Evolutionary conservation across 1,140 invertebrate genomes (phyloP).

Genomic region (Ceratitis capitata): DNA sequence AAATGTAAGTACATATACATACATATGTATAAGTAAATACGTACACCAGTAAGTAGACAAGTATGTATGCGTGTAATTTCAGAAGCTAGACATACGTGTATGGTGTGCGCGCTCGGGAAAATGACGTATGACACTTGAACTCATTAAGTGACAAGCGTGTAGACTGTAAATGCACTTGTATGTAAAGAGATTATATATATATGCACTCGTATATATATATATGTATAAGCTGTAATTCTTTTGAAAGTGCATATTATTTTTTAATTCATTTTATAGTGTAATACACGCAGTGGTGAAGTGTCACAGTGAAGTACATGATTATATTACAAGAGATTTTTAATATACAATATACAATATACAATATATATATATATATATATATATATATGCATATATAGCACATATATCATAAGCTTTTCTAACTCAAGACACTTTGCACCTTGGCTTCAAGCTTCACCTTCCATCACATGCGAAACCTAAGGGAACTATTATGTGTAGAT

Average conservation of each 20-base stretch:
- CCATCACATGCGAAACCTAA: not conserved
- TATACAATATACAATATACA: no score
- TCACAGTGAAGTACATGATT: not conserved
- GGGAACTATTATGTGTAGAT: not conserved
- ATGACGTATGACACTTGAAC: slow-evolving; percentile 3
- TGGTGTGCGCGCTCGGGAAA: not conserved
- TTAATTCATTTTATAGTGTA: not conserved
- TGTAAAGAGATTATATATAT: no score
- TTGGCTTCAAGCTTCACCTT: not conserved
- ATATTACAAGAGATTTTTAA: slow-evolving; percentile 13
- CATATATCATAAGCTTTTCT: not conserved
- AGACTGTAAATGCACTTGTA: not conserved
- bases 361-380: no score
- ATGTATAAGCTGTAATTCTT: not conserved
- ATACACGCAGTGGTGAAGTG: not conserved
- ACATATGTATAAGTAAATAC: not conserved
- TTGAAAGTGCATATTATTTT: not conserved
- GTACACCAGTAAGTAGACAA: no score
- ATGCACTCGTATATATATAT: not conserved
- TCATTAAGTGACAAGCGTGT: not conserved
- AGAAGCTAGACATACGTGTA: no score
- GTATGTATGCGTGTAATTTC: no score
- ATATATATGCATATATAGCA: no score
- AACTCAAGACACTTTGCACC: not conserved
- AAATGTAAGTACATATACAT: not conserved